phyloP scores from a whole-genome alignment of 2,113 vertebrate species.

The Fukomys damarensis region DNA sequence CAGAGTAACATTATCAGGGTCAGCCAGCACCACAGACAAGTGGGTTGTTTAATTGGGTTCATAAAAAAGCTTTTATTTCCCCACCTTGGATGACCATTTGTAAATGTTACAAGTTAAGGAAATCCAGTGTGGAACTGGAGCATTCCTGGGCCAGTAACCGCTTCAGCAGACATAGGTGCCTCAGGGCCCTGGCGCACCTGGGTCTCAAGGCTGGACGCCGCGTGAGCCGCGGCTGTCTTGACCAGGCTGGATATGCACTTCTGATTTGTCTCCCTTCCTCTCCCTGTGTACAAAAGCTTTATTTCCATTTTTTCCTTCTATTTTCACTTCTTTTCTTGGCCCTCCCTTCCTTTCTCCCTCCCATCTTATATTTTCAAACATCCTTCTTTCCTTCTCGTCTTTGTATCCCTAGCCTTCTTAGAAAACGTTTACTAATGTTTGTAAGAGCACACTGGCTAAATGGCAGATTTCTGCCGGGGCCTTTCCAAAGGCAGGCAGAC shows the following conservation, averaged over 20 bases:
- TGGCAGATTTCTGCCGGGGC: background rate
- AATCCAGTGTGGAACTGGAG: background rate
- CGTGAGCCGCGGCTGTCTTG: too few species aligned
- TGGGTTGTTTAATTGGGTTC: constrained; percentile 68
- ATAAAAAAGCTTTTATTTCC: constrained; percentile 50
- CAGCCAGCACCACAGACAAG: constrained; percentile 48
- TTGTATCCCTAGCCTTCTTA: background rate
- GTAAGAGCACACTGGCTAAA: background rate
- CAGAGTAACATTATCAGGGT: constrained; percentile 66
- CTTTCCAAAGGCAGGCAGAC: background rate
- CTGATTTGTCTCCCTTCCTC: background rate
- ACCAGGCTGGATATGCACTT: too few species aligned
- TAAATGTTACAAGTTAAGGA: background rate
- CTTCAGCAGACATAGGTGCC: background rate
- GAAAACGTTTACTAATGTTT: background rate
- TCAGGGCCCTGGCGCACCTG: background rate
- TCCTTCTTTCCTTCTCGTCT: background rate
- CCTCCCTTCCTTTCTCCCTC: background rate
- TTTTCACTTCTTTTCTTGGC: too few species aligned
- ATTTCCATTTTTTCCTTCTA: too few species aligned
- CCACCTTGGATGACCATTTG: background rate
- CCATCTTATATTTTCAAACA: background rate
- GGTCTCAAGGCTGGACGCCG: fast-evolving
- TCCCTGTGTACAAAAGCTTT: too few species aligned
- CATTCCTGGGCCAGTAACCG: background rate